Conservation (phyloP, 2,888 invertebrate species). For the Escarpia spicata region DNA sequence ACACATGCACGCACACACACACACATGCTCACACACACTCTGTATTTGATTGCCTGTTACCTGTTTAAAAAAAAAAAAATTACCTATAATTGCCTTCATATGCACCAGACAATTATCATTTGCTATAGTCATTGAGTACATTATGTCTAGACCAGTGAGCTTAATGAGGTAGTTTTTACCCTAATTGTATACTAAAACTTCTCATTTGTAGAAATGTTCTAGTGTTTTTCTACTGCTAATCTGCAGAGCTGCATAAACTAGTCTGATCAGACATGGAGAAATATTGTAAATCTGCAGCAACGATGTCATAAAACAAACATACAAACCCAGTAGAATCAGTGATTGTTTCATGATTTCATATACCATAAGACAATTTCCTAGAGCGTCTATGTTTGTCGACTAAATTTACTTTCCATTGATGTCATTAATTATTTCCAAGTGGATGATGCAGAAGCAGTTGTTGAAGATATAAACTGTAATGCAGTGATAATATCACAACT, state of each 20-base stretch:
- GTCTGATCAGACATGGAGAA: not conserved
- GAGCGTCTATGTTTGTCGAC: not conserved
- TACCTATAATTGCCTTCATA: not conserved
- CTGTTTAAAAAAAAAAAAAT: not conserved
- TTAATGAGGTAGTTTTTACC: not conserved
- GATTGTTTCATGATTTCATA: not conserved
- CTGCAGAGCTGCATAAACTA: not conserved
- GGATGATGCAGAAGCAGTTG: too few relatives aligned
- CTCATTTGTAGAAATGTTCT: not conserved
- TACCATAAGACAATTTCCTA: not conserved
- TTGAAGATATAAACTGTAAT: too few relatives aligned
- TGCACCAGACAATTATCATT: not conserved
- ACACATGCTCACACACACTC: too few relatives aligned
- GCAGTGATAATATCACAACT: too few relatives aligned
- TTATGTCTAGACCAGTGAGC: not conserved
- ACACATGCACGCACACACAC: too few relatives aligned
- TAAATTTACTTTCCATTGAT: not conserved
- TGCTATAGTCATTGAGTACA: not conserved
- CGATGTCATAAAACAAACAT: not conserved
- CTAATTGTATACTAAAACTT: not conserved
- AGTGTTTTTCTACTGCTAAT: not conserved
- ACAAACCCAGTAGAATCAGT: not conserved
- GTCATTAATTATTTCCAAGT: not conserved
- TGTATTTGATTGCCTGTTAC: too few relatives aligned
- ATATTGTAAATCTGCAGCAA: not conserved